Percentiles rank a stretch among this genome's conserved stretches.
Conservation (phyloP, 2,797 vertebrate genomes). For the Diplodus sargus region DNA sequence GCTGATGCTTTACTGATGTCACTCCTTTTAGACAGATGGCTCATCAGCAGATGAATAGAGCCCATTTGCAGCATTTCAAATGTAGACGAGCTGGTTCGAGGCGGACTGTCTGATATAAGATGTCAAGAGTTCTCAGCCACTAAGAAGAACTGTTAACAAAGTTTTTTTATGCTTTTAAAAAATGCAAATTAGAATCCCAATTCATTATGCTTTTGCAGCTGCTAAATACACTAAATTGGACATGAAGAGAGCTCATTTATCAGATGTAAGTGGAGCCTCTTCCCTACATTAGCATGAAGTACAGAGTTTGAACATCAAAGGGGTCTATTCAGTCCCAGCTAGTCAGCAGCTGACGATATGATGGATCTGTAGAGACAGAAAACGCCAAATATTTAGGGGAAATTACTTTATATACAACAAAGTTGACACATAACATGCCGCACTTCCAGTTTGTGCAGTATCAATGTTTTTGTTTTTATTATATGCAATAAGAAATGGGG, state of each 20-base stretch:
- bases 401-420: constrained; percentile 11
- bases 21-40: constrained; percentile 22
- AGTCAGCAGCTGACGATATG: constrained; percentile 5
- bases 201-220: constrained; percentile 46
- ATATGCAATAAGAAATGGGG: constrained; percentile 6
- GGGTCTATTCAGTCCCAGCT: constrained; percentile 24
- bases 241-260: constrained; percentile 47
- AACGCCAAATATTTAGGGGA: not conserved
- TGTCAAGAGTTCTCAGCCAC: constrained; percentile 24
- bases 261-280: constrained; percentile 48
- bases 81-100: constrained; percentile 41
- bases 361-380: constrained; percentile 47
- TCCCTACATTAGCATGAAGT: constrained; percentile 46
- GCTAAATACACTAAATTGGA: constrained; percentile 41
- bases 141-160: constrained; percentile 25
- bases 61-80: constrained; percentile 42
- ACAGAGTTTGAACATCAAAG: constrained; percentile 52
- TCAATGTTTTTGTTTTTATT: not conserved
- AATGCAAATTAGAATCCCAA: constrained; percentile 42
- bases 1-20: constrained; percentile 24
- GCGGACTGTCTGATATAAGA: constrained; percentile 27
- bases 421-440: not conserved
- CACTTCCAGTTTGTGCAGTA: not conserved
- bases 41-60: constrained; percentile 31
- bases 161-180: constrained; percentile 30